phyloP scores from a whole-genome alignment of 2,888 invertebrate species.

The Athrips mouffetella region DNA sequence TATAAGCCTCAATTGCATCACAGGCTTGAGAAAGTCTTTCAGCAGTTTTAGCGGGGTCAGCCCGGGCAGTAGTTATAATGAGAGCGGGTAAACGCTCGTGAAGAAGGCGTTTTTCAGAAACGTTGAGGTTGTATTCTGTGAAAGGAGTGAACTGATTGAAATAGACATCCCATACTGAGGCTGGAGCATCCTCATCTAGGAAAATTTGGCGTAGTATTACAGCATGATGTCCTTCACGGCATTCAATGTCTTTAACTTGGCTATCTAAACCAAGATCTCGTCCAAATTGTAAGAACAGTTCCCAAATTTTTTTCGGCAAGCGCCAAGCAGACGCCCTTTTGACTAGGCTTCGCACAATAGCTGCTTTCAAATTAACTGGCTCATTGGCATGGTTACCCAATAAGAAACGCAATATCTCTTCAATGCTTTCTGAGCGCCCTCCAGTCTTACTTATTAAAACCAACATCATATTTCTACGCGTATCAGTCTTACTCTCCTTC shows the following conservation, averaged over 20 bases:
- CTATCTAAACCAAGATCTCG: conserved; percentile 55
- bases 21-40: too few relatives aligned
- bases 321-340: conserved; percentile 54
- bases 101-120: too few relatives aligned
- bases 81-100: too few relatives aligned
- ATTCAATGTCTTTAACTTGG: conserved; percentile 33
- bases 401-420: conserved; percentile 39
- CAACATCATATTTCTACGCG: conserved; percentile 50
- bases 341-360: conserved; percentile 53
- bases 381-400: conserved; percentile 46
- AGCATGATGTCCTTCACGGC: conserved; percentile 54
- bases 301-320: conserved; percentile 44
- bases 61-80: too few relatives aligned
- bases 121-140: too few relatives aligned
- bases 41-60: too few relatives aligned
- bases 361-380: conserved; percentile 46
- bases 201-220: conserved; percentile 47
- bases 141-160: too few relatives aligned
- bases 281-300: conserved; percentile 40
- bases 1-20: too few relatives aligned
- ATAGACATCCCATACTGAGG: conserved; percentile 29
- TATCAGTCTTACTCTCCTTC: too few relatives aligned
- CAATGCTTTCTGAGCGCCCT: conserved; percentile 38
- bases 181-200: conserved; percentile 24
- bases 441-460: conserved; percentile 61